Base-by-base conservation (phyloP, 2,888 invertebrate genomes). In the Dasysyrphus albostriatus region DNA sequence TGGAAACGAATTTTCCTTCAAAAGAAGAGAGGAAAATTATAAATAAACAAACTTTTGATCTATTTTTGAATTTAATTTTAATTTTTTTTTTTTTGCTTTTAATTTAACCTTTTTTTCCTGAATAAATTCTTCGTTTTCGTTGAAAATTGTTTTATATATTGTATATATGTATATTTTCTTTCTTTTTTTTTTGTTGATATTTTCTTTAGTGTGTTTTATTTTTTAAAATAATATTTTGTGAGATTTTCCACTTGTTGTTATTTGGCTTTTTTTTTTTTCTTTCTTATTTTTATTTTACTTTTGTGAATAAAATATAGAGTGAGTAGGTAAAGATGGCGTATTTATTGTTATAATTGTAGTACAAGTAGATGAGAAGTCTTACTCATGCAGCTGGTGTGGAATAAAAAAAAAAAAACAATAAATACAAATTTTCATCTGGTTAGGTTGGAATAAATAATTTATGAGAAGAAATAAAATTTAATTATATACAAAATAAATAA, bases 21-120 rank as follows among this genome's bases (percentile, higher is more conserved):
- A 58, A 69, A 59, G 42, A 67, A 61, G 72, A 72, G 10, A 12
- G 16, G 24, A 39, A 63, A 63, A 77, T 32, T n/a, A 76, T 56
- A 78, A 73, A 78, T 63, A 85, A 85, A 81, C 81, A 78, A 85
- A 78, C 77, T 81, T 85, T 83, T 81, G 67, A 85, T 81, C 77
- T 85, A 85, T 85, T 85, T 85, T 81, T 74, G 72, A 76, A 42
- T 42, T 70, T 69, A 24, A 70, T 73, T 10, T 78, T 49, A 29
- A 29, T 29, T 16, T 73, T 56, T n/a, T 56, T 70, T 81, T 59
- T 58, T 56, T 49, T 24, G 24, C 24, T 24, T 81, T 73, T 65
- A 14, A 42, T 14, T 47, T 56, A 54, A 10, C 44, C 29, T 65
- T 32, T 49, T 34, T 58, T 49, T 58, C 19, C 10, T 47, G 34